Evolutionary conservation across 2,888 invertebrate genomes (phyloP).

Genomic region (Crocallis elinguaria): DNA sequence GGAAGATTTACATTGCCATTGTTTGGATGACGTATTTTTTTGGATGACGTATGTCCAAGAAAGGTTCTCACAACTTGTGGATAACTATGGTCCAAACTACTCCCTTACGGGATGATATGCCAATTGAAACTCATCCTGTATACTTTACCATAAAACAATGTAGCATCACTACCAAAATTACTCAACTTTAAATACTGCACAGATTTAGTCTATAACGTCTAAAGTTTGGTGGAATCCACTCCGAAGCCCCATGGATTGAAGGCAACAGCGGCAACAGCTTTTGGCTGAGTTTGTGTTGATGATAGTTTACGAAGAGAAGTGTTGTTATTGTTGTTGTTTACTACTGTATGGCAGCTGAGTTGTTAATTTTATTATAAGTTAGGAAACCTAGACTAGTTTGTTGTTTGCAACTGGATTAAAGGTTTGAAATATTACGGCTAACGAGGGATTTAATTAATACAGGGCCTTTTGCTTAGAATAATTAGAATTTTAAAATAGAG

Average conservation of each 20-base stretch:
- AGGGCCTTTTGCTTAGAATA: no score
- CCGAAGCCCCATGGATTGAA: constrained; percentile 8
- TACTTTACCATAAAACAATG: no score
- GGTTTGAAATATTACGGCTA: neutral
- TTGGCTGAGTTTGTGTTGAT: constrained; percentile 15
- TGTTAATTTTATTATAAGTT: neutral
- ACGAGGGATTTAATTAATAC: neutral
- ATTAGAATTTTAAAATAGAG: no score
- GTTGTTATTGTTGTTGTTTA: constrained; percentile 12
- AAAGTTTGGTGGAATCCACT: constrained; percentile 9
- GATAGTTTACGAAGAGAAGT: neutral
- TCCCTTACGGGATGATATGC: no score
- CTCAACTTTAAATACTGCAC: constrained; percentile 2
- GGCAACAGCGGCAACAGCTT: constrained; percentile 16
- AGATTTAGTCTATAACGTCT: neutral
- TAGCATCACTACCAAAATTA: no score
- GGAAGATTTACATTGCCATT: no score
- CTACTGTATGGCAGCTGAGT: neutral
- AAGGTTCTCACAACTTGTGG: no score
- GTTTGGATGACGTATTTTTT: no score
- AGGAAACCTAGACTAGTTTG: constrained; percentile 9
- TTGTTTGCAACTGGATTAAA: neutral
- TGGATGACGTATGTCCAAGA: no score
- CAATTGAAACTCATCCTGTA: no score
- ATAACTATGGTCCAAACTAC: no score